Base-by-base conservation (phyloP, 1,140 invertebrate species). In the Subanguina moxae region DNA sequence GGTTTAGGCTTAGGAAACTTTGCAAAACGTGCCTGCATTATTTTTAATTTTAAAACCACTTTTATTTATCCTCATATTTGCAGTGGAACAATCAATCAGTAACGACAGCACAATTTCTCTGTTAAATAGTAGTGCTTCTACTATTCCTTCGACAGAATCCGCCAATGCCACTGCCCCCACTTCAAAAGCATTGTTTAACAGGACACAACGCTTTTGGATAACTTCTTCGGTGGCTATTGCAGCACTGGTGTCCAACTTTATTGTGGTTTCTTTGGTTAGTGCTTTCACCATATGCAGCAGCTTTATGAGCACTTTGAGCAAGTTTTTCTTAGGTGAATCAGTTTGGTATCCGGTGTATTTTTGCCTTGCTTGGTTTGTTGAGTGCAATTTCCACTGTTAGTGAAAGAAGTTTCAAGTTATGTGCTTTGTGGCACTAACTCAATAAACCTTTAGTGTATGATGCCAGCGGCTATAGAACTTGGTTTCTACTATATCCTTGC, bases 401-500 rank as follows among this genome's bases (percentile, higher is more conserved):
- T n/a, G n/a, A n/a, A n/a, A n/a, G n/a, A n/a, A n/a, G n/a, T n/a
- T n/a, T n/a, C n/a, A n/a, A n/a, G n/a, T n/a, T n/a, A n/a, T n/a
- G n/a, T n/a, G n/a, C n/a, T n/a, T n/a, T n/a, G n/a, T n/a, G n/a
- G n/a, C n/a, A n/a, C n/a, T n/a, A n/a, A n/a, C n/a, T n/a, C n/a
- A n/a, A n/a, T n/a, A n/a, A n/a, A n/a, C n/a, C n/a, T n/a, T n/a
- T n/a, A n/a, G 1, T 58, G 32, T 28, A 30, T 75, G 27, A 45
- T 76, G 67, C 74, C 74, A 8, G 27, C 66, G 9, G 74, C 74
- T 15, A 63, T 76, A 32, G 30, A 75, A 30, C 48, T 57, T 27
- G 74, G 74, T 25, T 76, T 75, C 43, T 75, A 77, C 32, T 78
- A 70, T 25, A 64, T 73, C 48, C 61, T 76, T n/a, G 76, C 61